phyloP scores from a whole-genome alignment of 1,140 invertebrate species.

The Dreissena rostriformis region DNA sequence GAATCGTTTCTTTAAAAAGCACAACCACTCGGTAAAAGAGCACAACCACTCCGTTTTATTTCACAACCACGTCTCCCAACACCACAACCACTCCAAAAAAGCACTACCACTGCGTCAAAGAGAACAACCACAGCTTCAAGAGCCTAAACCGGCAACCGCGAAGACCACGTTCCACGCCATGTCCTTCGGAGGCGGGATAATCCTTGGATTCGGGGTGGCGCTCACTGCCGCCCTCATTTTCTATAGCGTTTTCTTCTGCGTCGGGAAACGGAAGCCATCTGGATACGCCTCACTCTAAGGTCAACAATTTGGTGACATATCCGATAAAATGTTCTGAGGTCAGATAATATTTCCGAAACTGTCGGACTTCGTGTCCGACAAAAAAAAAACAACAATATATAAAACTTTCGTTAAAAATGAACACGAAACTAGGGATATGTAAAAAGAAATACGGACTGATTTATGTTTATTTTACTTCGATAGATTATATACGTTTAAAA shows the following conservation, averaged over 20 bases:
- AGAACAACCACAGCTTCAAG: background rate
- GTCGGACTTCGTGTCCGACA: too few species aligned
- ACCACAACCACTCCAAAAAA: background rate
- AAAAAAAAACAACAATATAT: too few species aligned
- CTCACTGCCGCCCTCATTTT: background rate
- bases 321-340: too few species aligned
- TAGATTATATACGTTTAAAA: too few species aligned
- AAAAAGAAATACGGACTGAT: too few species aligned
- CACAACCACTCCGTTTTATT: background rate
- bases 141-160: background rate
- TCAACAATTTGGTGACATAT: too few species aligned
- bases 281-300: slow-evolving; percentile 13
- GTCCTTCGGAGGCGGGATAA: slow-evolving; percentile 30
- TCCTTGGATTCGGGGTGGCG: slow-evolving; percentile 27
- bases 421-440: too few species aligned
- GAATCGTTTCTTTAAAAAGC: background rate
- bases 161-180: background rate
- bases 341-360: too few species aligned
- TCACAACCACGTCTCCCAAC: background rate
- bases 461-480: too few species aligned
- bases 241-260: slow-evolving; percentile 8
- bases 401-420: too few species aligned
- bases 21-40: background rate
- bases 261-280: background rate
- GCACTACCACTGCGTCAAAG: background rate